phyloP scores from a whole-genome alignment of 2,797 vertebrate species.

The Karalla daura region DNA sequence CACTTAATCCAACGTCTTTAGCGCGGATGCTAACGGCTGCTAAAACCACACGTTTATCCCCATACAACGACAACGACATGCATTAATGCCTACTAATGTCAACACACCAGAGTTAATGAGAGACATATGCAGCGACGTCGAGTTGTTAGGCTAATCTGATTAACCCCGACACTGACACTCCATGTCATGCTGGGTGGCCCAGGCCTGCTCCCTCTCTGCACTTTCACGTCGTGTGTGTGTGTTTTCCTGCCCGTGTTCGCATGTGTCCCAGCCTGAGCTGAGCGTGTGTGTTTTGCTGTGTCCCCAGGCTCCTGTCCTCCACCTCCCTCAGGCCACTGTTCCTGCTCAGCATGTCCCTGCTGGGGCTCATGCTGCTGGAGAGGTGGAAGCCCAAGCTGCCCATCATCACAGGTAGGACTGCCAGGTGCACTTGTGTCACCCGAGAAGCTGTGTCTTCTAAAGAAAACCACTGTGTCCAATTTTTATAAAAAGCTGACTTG shows the following conservation, averaged over 20 bases:
- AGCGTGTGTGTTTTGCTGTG: not conserved
- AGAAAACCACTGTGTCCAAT: too few species aligned
- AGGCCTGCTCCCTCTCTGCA: too few species aligned
- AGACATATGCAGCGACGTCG: not conserved
- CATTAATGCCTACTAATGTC: not conserved
- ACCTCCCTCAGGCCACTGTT: conserved; percentile 93
- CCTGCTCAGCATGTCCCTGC: conserved; percentile 88
- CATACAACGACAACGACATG: not conserved
- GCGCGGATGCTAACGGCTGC: conserved; percentile 64
- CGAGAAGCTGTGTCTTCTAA: too few species aligned
- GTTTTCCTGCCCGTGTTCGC: too few species aligned
- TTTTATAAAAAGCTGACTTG: too few species aligned
- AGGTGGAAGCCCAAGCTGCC: conserved; percentile 92
- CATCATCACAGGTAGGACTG: conserved; percentile 84
- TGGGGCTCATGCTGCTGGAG: conserved; percentile 91
- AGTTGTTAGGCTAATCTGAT: not conserved
- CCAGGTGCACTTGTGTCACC: too few species aligned
- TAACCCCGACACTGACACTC: conserved; percentile 5
- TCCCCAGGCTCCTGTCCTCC: conserved; percentile 92
- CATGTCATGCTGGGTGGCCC: conserved; percentile 30
- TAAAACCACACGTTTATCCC: conserved; percentile 4
- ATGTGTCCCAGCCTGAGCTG: too few species aligned
- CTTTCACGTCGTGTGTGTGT: too few species aligned
- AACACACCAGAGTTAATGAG: fast-evolving
- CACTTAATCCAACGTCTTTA: conserved; percentile 75